Conservation (phyloP, 1,140 invertebrate species). For the Lucilia sericata region DNA sequence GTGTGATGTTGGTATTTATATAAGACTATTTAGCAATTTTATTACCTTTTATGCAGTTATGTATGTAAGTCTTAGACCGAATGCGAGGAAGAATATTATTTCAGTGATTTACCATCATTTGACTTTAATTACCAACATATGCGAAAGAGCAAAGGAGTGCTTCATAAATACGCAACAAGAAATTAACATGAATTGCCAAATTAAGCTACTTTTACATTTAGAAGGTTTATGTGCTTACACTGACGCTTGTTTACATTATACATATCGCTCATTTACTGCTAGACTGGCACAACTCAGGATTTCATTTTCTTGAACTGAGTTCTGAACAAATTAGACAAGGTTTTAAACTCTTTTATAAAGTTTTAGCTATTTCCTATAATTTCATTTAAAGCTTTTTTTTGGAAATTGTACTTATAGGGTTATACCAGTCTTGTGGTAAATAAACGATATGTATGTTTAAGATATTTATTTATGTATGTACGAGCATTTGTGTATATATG, state of each 20-base stretch:
- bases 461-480: too few relatives aligned
- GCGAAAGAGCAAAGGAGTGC: background rate
- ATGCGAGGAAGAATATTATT: background rate
- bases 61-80: background rate
- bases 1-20: background rate
- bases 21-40: background rate
- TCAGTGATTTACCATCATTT: conserved; percentile 40
- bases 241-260: background rate
- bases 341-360: too few relatives aligned
- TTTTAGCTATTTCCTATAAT: too few relatives aligned
- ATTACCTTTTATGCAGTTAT: background rate
- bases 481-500: background rate
- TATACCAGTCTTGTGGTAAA: too few relatives aligned
- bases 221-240: background rate
- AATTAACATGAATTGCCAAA: conserved; percentile 43
- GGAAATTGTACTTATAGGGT: too few relatives aligned
- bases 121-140: conserved; percentile 36
- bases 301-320: too few relatives aligned
- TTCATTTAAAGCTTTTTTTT: too few relatives aligned
- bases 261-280: background rate
- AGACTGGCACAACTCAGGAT: too few relatives aligned
- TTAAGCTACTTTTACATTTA: conserved; percentile 35
- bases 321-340: too few relatives aligned
- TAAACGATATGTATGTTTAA: too few relatives aligned
- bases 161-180: conserved; percentile 36